Evolutionary conservation across 1,140 invertebrate genomes (phyloP).

Genomic region (Harlomillsia oculata): DNA sequence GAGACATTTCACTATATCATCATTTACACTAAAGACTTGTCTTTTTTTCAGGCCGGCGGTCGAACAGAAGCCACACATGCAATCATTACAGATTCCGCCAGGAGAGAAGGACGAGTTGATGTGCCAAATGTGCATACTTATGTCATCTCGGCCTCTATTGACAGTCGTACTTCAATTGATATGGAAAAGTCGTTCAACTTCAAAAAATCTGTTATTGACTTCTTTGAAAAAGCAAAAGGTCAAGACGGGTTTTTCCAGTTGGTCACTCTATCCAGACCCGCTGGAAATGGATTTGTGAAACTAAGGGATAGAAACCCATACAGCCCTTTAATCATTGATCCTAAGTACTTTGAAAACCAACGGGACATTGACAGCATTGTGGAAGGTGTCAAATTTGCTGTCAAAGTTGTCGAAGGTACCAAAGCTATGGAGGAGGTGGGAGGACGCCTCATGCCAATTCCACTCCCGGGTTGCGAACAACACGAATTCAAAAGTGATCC

Average conservation of each 20-base stretch:
- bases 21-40: too few species aligned
- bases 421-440: constrained; percentile 2
- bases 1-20: too few species aligned
- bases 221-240: constrained; percentile 10
- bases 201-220: not conserved
- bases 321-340: not conserved
- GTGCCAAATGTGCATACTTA: constrained; percentile 1
- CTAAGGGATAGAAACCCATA: not conserved
- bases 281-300: not conserved
- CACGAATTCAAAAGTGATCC: constrained; percentile 7
- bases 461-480: constrained; percentile 6
- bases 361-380: not conserved
- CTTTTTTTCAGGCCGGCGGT: not conserved
- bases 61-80: constrained; percentile 2
- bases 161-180: constrained; percentile 2
- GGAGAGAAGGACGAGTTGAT: not conserved
- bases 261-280: not conserved
- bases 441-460: constrained; percentile 6
- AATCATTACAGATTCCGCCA: not conserved
- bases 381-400: constrained; percentile 15
- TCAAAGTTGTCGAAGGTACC: constrained; percentile 16
- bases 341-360: not conserved
- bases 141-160: constrained; percentile 1
- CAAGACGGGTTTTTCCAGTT: constrained; percentile 35
- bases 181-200: constrained; percentile 2